Evolutionary conservation across 2,113 vertebrate genomes (phyloP).

Genomic region (Caloenas nicobarica): DNA sequence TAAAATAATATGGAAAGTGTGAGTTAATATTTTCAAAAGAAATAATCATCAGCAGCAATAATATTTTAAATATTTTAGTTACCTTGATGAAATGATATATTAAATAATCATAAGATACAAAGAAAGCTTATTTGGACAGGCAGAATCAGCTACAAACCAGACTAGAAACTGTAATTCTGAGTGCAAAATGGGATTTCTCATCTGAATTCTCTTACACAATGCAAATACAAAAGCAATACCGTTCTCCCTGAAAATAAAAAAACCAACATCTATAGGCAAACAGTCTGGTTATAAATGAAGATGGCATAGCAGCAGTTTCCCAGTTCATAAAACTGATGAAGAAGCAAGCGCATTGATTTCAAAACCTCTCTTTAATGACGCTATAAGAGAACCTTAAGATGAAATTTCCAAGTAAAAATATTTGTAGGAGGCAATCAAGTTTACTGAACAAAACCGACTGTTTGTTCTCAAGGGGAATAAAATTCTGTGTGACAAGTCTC

Average conservation of each 20-base stretch:
- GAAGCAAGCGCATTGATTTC: neutral
- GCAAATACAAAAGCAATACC: neutral
- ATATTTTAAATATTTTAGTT: neutral
- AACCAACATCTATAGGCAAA: neutral
- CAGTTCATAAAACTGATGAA: neutral
- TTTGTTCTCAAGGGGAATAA: neutral
- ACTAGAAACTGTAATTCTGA: neutral
- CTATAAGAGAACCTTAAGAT: neutral
- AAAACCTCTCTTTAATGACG: neutral
- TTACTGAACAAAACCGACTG: neutral
- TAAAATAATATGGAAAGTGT: neutral
- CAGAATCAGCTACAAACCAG: neutral
- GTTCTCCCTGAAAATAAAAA: neutral
- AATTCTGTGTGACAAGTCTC: neutral
- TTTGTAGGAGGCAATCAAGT: neutral
- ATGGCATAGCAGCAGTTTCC: neutral
- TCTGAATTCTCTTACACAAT: neutral
- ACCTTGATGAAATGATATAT: neutral
- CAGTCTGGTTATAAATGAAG: neutral
- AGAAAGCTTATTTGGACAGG: neutral
- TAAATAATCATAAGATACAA: neutral
- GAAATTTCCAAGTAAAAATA: neutral
- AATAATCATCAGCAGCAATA: neutral
- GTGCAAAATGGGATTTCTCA: neutral
- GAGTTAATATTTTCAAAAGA: neutral